Percentiles rank a stretch among this genome's conserved stretches.
Evolutionary conservation across 1,140 invertebrate genomes (phyloP).

Genomic region (Pygmarrhopalites habei): DNA sequence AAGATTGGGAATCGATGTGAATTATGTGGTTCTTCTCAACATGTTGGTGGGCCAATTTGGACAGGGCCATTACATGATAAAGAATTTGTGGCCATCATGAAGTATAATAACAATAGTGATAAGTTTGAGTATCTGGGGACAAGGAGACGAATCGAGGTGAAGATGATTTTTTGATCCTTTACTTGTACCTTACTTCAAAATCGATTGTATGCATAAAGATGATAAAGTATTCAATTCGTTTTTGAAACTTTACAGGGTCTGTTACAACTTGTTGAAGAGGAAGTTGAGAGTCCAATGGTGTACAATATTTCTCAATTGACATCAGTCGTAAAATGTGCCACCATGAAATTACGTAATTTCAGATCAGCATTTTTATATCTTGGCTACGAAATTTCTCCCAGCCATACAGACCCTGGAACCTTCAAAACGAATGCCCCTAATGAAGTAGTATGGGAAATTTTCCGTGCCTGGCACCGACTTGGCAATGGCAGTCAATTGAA

Average conservation of each 20-base stretch:
- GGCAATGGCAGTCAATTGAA: constrained; percentile 1
- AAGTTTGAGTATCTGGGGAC: constrained; percentile 36
- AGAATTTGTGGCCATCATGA: constrained; percentile 61
- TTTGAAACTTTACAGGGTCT: constrained; percentile 22
- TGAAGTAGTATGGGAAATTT: constrained; percentile 84
- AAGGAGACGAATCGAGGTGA: constrained; percentile 23
- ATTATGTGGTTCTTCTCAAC: constrained; percentile 66
- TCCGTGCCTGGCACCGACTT: constrained; percentile 64
- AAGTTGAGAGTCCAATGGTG: constrained; percentile 74
- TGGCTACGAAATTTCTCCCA: constrained; percentile 84
- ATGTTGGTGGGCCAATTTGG: constrained; percentile 93
- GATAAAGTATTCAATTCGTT: background rate
- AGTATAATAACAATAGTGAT: constrained; percentile 42
- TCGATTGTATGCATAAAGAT: background rate
- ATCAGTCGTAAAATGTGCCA: constrained; percentile 52
- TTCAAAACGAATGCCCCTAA: constrained; percentile 91
- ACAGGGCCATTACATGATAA: constrained; percentile 70
- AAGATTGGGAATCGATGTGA: constrained; percentile 59
- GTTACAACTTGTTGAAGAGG: constrained; percentile 43
- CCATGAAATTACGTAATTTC: constrained; percentile 39
- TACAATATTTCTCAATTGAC: constrained; percentile 64
- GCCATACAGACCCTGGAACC: constrained; percentile 78
- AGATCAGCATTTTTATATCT: constrained; percentile 91
- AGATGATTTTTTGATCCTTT: background rate
- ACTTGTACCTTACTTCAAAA: background rate